Conservation (phyloP, 2,113 vertebrate species). For the Petaurus breviceps region DNA sequence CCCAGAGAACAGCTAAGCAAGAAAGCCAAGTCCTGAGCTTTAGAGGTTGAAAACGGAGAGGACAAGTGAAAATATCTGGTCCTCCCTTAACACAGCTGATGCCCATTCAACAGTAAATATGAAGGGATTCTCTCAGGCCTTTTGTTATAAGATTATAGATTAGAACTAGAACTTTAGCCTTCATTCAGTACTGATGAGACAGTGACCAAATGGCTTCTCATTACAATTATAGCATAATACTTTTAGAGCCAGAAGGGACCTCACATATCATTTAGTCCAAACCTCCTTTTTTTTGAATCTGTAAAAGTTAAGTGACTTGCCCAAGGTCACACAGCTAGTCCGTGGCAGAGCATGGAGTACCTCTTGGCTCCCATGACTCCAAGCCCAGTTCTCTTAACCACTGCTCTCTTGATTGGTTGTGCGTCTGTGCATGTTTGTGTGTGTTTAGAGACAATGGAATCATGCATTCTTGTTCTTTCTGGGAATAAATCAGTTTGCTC, state of each 20-base stretch:
- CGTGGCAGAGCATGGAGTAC: background rate
- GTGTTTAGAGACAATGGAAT: conserved; percentile 14
- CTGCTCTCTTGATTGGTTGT: background rate
- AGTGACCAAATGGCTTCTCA: background rate
- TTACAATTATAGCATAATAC: background rate
- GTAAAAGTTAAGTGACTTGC: background rate
- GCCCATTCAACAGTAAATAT: background rate
- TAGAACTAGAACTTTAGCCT: background rate
- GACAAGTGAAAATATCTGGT: background rate
- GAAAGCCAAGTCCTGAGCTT: background rate
- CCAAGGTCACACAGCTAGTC: background rate
- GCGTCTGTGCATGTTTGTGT: background rate
- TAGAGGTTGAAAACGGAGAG: background rate
- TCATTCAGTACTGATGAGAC: background rate
- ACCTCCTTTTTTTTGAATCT: background rate
- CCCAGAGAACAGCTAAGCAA: background rate
- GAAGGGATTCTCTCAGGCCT: background rate
- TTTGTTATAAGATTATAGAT: background rate
- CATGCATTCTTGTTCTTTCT: conserved; percentile 8
- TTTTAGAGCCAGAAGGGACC: background rate
- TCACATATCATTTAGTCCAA: background rate
- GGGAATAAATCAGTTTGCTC: background rate
- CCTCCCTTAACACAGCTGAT: background rate
- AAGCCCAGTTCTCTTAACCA: background rate
- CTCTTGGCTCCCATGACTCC: background rate